Percentiles rank a stretch among this genome's conserved stretches.
Evolutionary conservation across 1,140 invertebrate genomes (phyloP).

Genomic region (Mercenaria mercenaria): DNA sequence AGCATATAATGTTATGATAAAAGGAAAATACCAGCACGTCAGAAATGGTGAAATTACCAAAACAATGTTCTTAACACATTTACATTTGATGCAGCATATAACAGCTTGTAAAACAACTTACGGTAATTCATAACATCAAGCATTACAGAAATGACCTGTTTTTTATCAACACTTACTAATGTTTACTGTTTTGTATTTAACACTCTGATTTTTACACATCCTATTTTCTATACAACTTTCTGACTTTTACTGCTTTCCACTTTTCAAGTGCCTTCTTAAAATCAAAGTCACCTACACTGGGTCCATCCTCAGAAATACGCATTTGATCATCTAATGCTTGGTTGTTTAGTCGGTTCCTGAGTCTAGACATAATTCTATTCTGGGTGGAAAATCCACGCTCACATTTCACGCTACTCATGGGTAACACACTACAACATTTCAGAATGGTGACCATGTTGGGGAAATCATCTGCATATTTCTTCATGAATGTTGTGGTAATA

Average conservation of each 20-base stretch:
- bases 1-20: too few species aligned
- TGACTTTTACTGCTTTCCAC: neutral
- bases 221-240: too few species aligned
- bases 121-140: too few species aligned
- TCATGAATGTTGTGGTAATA: neutral
- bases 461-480: neutral
- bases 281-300: neutral
- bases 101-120: too few species aligned
- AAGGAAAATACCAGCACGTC: too few species aligned
- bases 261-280: neutral
- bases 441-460: conserved; percentile 11
- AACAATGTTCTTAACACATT: too few species aligned
- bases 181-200: too few species aligned
- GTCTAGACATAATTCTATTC: neutral
- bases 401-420: conserved; percentile 48
- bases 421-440: conserved; percentile 24
- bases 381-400: conserved; percentile 43
- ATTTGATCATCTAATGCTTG: conserved; percentile 5
- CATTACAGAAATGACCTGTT: too few species aligned
- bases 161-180: too few species aligned
- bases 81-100: too few species aligned
- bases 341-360: neutral
- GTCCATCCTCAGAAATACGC: conserved; percentile 14
- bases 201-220: too few species aligned
- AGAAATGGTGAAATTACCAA: too few species aligned